phyloP scores from a whole-genome alignment of 2,888 invertebrate species.

The Dryocosmus kuriphilus region DNA sequence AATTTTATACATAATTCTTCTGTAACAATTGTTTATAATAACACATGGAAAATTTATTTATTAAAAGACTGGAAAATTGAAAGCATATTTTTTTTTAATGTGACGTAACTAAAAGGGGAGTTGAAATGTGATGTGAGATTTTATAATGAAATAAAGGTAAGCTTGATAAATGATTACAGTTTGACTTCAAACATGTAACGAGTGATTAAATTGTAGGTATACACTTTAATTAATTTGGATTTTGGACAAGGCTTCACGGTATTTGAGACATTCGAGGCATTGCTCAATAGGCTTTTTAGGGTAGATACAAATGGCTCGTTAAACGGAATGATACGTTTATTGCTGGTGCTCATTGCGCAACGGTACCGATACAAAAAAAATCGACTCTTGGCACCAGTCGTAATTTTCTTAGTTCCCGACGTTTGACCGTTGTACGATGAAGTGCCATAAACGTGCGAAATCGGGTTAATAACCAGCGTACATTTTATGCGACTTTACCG shows the following conservation, averaged over 20 bases:
- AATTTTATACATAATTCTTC: too few relatives aligned
- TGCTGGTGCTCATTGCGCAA: slow-evolving; percentile 6
- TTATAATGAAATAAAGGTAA: slow-evolving; percentile 14
- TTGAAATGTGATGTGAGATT: neutral
- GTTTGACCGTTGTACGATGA: slow-evolving; percentile 26
- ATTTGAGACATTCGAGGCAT: slow-evolving; percentile 14
- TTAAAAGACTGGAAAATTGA: too few relatives aligned
- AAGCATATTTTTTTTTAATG: neutral
- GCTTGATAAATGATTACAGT: slow-evolving; percentile 23
- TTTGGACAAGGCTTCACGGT: slow-evolving; percentile 7
- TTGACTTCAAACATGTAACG: slow-evolving; percentile 1
- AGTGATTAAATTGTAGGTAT: slow-evolving; percentile 27
- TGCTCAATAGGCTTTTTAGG: slow-evolving; percentile 24
- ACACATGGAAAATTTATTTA: too few relatives aligned
- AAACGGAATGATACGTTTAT: slow-evolving; percentile 31
- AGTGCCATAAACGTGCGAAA: slow-evolving; percentile 21
- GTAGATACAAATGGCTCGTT: slow-evolving; percentile 35
- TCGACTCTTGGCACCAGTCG: slow-evolving; percentile 26
- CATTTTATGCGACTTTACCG: neutral
- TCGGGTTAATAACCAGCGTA: slow-evolving; percentile 35
- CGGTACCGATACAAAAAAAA: slow-evolving; percentile 15
- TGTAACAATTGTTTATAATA: too few relatives aligned
- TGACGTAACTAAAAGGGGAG: neutral
- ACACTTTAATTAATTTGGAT: slow-evolving; percentile 16
- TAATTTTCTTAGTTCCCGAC: slow-evolving; percentile 35